A percentile compares a stretch with the other conserved stretches of the same genome.
These are phyloP conservation scores for Lasioglossum marginatum DNA, from an alignment of 2,888 invertebrate species.

Conservation along the genomic window DNA sequence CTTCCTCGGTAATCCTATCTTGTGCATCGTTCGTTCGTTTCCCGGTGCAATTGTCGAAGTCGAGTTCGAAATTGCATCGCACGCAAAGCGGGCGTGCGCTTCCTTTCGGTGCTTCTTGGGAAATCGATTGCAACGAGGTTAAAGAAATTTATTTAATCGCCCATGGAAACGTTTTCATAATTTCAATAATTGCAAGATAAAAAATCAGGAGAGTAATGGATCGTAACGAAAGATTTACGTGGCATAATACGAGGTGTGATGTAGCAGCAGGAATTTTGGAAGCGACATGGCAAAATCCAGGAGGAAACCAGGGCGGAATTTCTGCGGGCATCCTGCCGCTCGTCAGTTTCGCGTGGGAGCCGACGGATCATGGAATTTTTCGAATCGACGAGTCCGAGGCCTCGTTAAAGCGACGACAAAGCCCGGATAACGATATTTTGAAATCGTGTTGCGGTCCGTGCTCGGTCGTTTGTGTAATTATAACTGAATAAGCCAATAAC, in stretches of 20 bases:
- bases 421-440: slow-evolving; percentile 49
- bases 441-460: slow-evolving; percentile 52
- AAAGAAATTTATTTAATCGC: no score
- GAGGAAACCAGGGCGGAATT: background rate
- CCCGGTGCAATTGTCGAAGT: slow-evolving; percentile 19
- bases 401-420: slow-evolving; percentile 21
- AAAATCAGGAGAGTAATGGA: no score
- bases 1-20: slow-evolving; percentile 32
- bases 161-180: no score
- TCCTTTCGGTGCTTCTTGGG: background rate
- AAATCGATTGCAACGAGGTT: background rate
- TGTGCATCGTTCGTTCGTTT: slow-evolving; percentile 16
- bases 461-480: slow-evolving; percentile 63
- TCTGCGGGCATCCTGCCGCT: background rate
- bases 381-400: slow-evolving; percentile 12
- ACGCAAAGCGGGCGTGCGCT: slow-evolving; percentile 26
- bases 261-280: background rate
- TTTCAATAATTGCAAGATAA: no score
- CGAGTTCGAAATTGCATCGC: slow-evolving; percentile 44
- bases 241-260: no score
- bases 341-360: background rate
- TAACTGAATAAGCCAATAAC: slow-evolving; percentile 65
- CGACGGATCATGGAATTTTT: slow-evolving; percentile 19
- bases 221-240: no score
- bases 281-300: background rate